Conservation (phyloP, 2,113 vertebrate species). For the Fulmarus glacialis region DNA sequence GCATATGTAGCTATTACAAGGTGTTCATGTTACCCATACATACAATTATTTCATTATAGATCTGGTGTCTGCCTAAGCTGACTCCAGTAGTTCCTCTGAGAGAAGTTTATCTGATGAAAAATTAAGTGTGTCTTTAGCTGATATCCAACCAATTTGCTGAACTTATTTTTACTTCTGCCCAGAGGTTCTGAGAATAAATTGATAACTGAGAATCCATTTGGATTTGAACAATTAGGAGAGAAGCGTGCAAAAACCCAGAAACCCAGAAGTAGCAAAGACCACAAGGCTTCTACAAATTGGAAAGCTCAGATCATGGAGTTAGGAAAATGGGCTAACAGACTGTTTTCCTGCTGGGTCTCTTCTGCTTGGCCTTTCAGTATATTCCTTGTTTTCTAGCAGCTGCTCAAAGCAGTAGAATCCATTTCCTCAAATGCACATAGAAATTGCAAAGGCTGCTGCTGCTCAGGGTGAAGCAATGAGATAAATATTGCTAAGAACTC, state of each 20-base stretch:
- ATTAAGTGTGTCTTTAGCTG: slow-evolving; percentile 20
- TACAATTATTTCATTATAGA: not conserved
- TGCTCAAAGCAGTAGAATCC: not conserved
- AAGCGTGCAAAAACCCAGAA: not conserved
- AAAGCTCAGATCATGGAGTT: not conserved
- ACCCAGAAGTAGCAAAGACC: not conserved
- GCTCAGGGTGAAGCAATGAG: not conserved
- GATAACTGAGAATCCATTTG: not conserved
- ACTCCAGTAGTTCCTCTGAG: slow-evolving; percentile 15
- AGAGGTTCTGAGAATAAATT: not conserved
- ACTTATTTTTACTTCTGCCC: slow-evolving; percentile 6
- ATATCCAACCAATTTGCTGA: slow-evolving; percentile 3
- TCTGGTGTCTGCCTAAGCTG: not conserved
- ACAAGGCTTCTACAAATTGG: not conserved
- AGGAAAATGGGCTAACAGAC: not conserved
- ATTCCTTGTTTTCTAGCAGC: not conserved
- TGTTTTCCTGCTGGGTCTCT: not conserved
- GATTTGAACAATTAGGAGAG: not conserved
- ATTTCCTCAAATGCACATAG: not conserved
- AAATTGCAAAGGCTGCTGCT: not conserved
- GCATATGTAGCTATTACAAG: slow-evolving; percentile 17
- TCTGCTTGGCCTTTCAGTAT: not conserved
- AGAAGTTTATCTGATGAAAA: slow-evolving; percentile 21
- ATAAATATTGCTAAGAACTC: not conserved
- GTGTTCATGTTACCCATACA: not conserved